These are phyloP conservation scores for Eunapius fragilis DNA, from an alignment of 37 sponge, comb jelly and placozoan species.

Conservation along the genomic window DNA sequence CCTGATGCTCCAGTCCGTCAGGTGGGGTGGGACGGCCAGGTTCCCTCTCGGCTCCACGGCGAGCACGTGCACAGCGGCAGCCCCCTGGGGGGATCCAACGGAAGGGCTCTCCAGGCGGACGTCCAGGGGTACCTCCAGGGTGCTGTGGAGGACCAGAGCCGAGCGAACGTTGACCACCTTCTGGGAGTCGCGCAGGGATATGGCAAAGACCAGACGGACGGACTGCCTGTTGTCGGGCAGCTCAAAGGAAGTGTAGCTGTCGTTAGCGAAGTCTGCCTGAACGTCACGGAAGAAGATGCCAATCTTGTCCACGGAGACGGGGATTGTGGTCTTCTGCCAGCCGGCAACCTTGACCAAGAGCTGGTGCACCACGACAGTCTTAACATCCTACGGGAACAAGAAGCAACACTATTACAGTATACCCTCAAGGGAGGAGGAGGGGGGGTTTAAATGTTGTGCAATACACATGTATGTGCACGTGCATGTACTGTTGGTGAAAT, in stretches of 20 bases:
- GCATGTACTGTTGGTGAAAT: not conserved
- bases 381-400: conserved; percentile 35
- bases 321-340: conserved; percentile 76
- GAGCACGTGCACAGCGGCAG: conserved; percentile 26
- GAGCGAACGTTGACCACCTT: conserved; percentile 93
- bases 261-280: conserved; percentile 10
- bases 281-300: conserved; percentile 90
- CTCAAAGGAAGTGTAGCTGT: conserved; percentile 11
- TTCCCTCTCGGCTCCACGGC: conserved; percentile 36
- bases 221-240: conserved; percentile 19
- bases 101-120: conserved; percentile 29
- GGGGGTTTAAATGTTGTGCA: too few species aligned
- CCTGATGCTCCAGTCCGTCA: conserved; percentile 46
- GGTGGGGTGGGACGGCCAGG: conserved; percentile 80
- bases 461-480: not conserved
- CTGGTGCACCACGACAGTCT: conserved; percentile 75
- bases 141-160: conserved; percentile 79
- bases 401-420: not conserved
- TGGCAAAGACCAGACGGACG: conserved; percentile 78
- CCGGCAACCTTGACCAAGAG: conserved; percentile 85
- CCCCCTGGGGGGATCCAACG: not conserved
- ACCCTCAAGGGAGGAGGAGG: too few species aligned
- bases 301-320: conserved; percentile 89
- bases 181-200: conserved; percentile 75
- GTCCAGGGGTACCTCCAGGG: conserved; percentile 76